phyloP scores from a whole-genome alignment of 2,113 vertebrate genomes.

The Anser cygnoides region DNA sequence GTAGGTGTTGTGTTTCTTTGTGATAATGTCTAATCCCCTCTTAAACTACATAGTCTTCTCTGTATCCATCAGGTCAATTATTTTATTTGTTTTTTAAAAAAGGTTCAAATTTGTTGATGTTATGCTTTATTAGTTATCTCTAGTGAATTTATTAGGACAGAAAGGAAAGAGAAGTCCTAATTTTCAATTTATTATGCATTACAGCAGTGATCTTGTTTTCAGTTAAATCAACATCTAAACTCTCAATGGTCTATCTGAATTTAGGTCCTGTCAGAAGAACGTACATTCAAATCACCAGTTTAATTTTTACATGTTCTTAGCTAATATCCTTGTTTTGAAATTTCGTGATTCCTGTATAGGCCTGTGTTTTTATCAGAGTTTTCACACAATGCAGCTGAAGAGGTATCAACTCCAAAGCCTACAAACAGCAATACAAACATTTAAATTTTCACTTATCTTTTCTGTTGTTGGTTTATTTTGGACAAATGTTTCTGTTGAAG shows the following conservation, averaged over 20 bases:
- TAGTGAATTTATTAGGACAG: background rate
- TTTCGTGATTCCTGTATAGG: background rate
- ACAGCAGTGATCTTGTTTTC: background rate
- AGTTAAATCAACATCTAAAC: background rate
- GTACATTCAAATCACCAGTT: background rate
- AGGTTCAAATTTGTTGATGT: background rate
- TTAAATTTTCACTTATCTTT: background rate
- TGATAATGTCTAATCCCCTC: conserved; percentile 16
- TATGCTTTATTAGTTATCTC: background rate
- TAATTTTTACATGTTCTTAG: background rate
- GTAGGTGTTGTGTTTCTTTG: background rate
- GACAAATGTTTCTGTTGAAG: background rate
- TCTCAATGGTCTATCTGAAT: background rate
- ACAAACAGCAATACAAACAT: background rate
- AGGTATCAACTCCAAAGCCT: background rate
- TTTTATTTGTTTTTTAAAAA: background rate
- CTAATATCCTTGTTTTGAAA: background rate
- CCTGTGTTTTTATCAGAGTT: background rate
- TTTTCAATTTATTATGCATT: background rate
- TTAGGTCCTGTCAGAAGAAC: background rate
- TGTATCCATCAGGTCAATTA: background rate
- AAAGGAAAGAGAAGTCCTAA: background rate
- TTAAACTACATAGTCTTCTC: background rate
- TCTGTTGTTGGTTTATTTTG: background rate
- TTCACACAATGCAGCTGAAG: background rate